Evolutionary conservation across 2,797 vertebrate species (phyloP).

Genomic region (Oreortyx pictus): DNA sequence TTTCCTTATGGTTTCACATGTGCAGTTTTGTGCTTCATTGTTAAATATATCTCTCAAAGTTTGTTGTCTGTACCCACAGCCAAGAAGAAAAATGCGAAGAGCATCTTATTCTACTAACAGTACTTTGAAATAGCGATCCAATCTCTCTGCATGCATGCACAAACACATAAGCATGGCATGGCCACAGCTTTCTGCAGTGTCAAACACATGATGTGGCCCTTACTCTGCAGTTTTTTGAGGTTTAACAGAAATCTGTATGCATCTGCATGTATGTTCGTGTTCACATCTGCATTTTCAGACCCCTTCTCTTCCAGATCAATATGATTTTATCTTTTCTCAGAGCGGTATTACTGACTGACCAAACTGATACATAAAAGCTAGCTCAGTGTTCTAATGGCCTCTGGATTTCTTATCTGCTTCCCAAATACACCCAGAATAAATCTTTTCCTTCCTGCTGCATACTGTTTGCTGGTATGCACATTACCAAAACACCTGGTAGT

Average conservation of each 20-base stretch:
- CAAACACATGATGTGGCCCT: background rate
- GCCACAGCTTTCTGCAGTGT: background rate
- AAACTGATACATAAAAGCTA: background rate
- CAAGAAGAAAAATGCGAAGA: background rate
- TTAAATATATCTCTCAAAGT: background rate
- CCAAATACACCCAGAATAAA: conserved; percentile 30
- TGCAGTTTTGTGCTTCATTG: background rate
- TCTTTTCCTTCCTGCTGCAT: conserved; percentile 20
- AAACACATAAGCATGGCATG: accelerated
- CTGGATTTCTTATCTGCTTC: conserved; percentile 45
- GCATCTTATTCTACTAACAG: background rate
- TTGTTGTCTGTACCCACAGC: background rate
- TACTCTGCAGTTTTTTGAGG: background rate
- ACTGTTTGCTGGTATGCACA: conserved; percentile 14
- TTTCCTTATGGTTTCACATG: background rate
- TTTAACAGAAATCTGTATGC: background rate
- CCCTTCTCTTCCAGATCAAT: background rate
- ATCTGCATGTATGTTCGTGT: background rate
- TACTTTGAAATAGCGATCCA: background rate
- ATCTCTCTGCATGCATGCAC: background rate
- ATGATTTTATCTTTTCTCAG: background rate
- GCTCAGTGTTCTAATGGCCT: background rate
- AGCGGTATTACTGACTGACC: background rate
- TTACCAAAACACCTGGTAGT: conserved; percentile 21
- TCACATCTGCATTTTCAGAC: background rate